Evolutionary conservation across 2,888 invertebrate genomes (phyloP), one percentile per base, ranked within the genome.

Genomic region (Pecten maximus): DNA sequence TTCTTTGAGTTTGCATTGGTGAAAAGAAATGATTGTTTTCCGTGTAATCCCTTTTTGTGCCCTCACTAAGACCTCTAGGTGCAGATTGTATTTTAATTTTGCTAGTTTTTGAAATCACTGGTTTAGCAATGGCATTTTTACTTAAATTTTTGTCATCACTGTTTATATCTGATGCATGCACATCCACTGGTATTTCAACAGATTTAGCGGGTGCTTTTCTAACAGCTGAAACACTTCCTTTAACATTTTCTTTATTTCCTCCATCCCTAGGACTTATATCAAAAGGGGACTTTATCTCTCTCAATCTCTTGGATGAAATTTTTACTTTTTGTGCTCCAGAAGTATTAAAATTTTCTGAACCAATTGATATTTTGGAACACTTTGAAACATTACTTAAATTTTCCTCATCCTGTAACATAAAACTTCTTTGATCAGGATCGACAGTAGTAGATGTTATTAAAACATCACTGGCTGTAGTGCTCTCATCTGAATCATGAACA

Each of bases 381-480:
- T 94, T 93, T 15, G 95, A 95, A 35, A 93, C 88, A 87, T 87
- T 90, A 88, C 93, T 94, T 12, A 90, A 89, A 87, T 92, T 91
- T 50, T 90, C 90, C 16, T 23, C 86, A 40, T 60, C 87, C 35
- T 87, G 90, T 50, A 89, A 89, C 39, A 91, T 89, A 35, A 91
- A 91, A 90, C 91, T 92, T 50, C 90, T 91, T 88, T 90, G 88
- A 0, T 93, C 92, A 89, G 91, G 92, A 28, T 94, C 95, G 50
- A 90, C 90, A 87, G 93, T 88, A 6, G 95, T 95, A 39, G 95
- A 95, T 39, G 91, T 90, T 28, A 95, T 94, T 8, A 95, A 91
- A 39, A 95, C 93, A 92, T 95, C 94, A 93, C 94, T 95, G 23
- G 94, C 94, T 48, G 95, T 94, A 2, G 94, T 94, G 91, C 95